Evolutionary conservation across 2,113 vertebrate genomes (phyloP), one percentile per base, ranked within the genome.

Genomic region (Tenebrosternarchus preto): DNA sequence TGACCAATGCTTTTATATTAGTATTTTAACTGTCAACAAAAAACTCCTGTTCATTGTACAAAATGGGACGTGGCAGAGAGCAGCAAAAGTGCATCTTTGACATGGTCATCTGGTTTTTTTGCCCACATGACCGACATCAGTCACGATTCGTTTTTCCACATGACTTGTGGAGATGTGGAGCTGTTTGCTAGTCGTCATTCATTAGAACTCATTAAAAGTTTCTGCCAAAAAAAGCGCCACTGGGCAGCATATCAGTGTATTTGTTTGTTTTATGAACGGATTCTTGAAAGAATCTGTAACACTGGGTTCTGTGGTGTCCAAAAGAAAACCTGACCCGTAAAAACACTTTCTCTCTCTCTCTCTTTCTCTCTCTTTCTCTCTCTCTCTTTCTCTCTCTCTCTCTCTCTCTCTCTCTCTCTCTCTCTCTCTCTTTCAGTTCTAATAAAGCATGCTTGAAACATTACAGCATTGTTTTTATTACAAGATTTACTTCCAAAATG

Each of bases 41-140:
- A n/a, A 36, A 36, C 33, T 36, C 6, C 6, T 20, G 43, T 29
- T 69, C 57, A 33, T 22, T 36, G 25, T 24, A 74, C 53, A 46
- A 50, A 70, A 46, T 77, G 57, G 66, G 71, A 55, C 76, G 33
- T 72, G 36, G 56, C 50, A 8, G 66, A 16, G 24, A 81, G 17
- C 55, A 50, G 57, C 77, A 43, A 74, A 76, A 80, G 77, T 72
- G 53, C 22, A 22, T 76, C 12, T 75, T 17, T 68, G 24, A 53
- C 66, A 33, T 59, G 57, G 55, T 24, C 72, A n/a, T n/a, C n/a
- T n/a, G n/a, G n/a, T n/a, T n/a, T n/a, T n/a, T n/a, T n/a, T n/a
- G n/a, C n/a, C n/a, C n/a, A 17, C 71, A 67, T 67, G 53, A 67
- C 50, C 7, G 59, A 39, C 55, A 75, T 78, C 76, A 78, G 53